Conservation (phyloP, 2,888 invertebrate genomes). For the Diogma glabrata region DNA sequence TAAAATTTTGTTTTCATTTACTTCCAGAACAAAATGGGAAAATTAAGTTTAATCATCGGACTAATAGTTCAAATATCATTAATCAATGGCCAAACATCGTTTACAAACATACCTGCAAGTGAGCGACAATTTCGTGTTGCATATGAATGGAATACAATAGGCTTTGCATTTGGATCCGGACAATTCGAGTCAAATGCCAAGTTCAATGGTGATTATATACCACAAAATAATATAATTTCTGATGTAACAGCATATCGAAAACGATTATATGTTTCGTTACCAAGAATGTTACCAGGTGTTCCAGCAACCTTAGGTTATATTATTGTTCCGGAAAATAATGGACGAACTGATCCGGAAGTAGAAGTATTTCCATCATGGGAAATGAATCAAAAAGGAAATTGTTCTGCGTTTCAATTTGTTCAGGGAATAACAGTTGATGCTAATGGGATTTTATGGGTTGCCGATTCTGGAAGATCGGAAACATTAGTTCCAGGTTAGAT, state of each 20-base stretch:
- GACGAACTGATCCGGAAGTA: slow-evolving; percentile 44
- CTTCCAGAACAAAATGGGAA: not conserved
- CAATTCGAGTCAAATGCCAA: slow-evolving; percentile 43
- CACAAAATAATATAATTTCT: slow-evolving; percentile 54
- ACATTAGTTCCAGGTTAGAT: slow-evolving; percentile 40
- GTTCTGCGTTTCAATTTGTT: slow-evolving; percentile 58
- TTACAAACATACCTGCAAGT: slow-evolving; percentile 17
- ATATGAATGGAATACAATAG: slow-evolving; percentile 60
- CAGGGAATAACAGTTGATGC: slow-evolving; percentile 64
- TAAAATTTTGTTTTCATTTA: too few relatives aligned
- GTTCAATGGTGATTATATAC: slow-evolving; percentile 47
- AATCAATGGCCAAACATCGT: not conserved
- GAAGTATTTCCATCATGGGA: slow-evolving; percentile 62
- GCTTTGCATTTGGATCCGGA: slow-evolving; percentile 54
- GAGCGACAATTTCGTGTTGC: slow-evolving; percentile 49
- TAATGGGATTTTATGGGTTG: slow-evolving; percentile 54
- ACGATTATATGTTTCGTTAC: slow-evolving; percentile 54
- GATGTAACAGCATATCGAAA: slow-evolving; percentile 56
- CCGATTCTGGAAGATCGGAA: slow-evolving; percentile 55
- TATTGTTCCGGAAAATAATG: slow-evolving; percentile 34
- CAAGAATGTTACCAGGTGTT: slow-evolving; percentile 57
- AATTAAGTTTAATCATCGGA: not conserved
- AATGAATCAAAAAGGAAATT: slow-evolving; percentile 53
- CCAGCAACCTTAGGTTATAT: slow-evolving; percentile 56
- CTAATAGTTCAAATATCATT: not conserved